phyloP scores from a whole-genome alignment of 2,888 invertebrate genomes.

The Pollenia angustigena region DNA sequence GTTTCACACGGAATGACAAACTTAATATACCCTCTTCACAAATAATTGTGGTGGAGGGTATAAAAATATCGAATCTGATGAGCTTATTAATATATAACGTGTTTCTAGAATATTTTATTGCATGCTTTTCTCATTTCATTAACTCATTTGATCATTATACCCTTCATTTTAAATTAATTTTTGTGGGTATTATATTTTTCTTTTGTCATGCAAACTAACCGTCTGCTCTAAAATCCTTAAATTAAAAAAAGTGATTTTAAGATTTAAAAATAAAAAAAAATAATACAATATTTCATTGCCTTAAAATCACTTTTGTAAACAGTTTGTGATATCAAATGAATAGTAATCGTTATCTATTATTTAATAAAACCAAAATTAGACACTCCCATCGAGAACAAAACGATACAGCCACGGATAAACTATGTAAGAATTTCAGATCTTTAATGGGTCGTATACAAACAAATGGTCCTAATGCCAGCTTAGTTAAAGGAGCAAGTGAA shows the following conservation, averaged over 20 bases:
- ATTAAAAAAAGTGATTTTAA: too few relatives aligned
- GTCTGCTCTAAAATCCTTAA: slow-evolving; percentile 9
- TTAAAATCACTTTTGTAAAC: too few relatives aligned
- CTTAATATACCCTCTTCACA: too few relatives aligned
- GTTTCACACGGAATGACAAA: too few relatives aligned
- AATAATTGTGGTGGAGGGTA: too few relatives aligned
- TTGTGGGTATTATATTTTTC: not conserved
- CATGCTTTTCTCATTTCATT: slow-evolving; percentile 73
- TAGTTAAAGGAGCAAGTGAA: slow-evolving; percentile 92
- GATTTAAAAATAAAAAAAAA: too few relatives aligned
- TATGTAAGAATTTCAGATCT: slow-evolving; percentile 82
- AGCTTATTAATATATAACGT: too few relatives aligned
- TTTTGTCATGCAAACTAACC: not conserved
- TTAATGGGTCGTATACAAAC: slow-evolving; percentile 83
- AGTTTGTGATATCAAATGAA: too few relatives aligned
- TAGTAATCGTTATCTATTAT: not conserved
- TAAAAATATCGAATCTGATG: too few relatives aligned
- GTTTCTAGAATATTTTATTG: slow-evolving; percentile 38
- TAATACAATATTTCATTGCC: too few relatives aligned
- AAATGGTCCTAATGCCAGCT: slow-evolving; percentile 88
- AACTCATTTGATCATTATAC: slow-evolving; percentile 68
- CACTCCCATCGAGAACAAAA: slow-evolving; percentile 74
- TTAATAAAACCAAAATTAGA: slow-evolving; percentile 32
- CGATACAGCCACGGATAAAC: slow-evolving; percentile 76
- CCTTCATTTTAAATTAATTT: slow-evolving; percentile 41